Evolutionary conservation across 1,140 invertebrate species (phyloP).

Genomic region (Stegodyphus dumicola): DNA sequence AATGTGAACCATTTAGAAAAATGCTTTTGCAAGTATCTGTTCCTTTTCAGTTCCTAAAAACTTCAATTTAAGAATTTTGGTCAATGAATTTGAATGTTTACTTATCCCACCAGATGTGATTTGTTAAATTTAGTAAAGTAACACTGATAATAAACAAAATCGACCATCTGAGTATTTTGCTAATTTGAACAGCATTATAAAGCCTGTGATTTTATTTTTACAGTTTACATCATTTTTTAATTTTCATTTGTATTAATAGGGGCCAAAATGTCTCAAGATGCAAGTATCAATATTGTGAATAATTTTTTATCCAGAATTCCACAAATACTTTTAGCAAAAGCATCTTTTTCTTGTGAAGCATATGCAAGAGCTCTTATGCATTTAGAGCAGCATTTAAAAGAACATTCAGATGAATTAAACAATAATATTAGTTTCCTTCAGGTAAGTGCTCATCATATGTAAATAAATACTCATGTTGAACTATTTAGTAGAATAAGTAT

Average conservation of each 20-base stretch:
- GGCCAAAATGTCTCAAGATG: slow-evolving; percentile 24
- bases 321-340: slow-evolving; percentile 70
- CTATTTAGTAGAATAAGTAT: not conserved
- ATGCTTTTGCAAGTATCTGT: too few relatives aligned
- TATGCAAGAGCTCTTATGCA: slow-evolving; percentile 72
- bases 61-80: too few relatives aligned
- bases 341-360: slow-evolving; percentile 72
- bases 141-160: too few relatives aligned
- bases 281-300: slow-evolving; percentile 8
- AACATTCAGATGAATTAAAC: slow-evolving; percentile 66
- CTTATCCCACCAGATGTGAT: too few relatives aligned
- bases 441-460: slow-evolving; percentile 58
- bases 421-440: slow-evolving; percentile 70
- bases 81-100: too few relatives aligned
- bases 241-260: not conserved
- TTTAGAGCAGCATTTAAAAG: slow-evolving; percentile 70
- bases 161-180: too few relatives aligned
- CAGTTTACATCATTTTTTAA: not conserved
- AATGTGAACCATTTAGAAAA: too few relatives aligned
- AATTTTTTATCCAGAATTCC: slow-evolving; percentile 67
- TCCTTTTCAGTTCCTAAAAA: too few relatives aligned
- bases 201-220: too few relatives aligned
- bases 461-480: not conserved
- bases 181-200: too few relatives aligned
- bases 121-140: too few relatives aligned